Evolutionary conservation across 1,140 invertebrate species (phyloP).

Genomic region (Nebria ingens): DNA sequence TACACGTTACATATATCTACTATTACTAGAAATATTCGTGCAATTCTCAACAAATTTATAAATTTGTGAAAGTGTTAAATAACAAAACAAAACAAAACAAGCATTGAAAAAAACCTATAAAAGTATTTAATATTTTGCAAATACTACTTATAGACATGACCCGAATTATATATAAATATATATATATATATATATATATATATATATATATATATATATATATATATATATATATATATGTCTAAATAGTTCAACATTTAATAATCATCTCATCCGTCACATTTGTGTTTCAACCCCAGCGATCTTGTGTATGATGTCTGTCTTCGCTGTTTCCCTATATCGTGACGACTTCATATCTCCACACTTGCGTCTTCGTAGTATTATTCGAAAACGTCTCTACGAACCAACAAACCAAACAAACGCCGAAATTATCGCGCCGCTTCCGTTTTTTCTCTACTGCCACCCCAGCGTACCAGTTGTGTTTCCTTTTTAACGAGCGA

Average conservation of each 20-base stretch:
- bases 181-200: too few relatives aligned
- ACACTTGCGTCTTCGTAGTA: neutral
- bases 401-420: neutral
- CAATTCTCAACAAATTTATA: neutral
- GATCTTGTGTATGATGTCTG: neutral
- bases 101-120: neutral
- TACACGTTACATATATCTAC: neutral
- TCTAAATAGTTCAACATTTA: too few relatives aligned
- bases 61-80: neutral
- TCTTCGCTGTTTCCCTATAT: neutral
- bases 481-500: conserved; percentile 5
- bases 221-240: neutral
- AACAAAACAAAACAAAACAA: neutral
- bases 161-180: too few relatives aligned
- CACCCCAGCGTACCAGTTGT: neutral
- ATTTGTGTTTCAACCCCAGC: neutral
- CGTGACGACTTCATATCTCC: neutral
- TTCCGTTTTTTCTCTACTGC: neutral
- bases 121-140: too few relatives aligned
- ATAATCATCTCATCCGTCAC: neutral
- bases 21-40: neutral
- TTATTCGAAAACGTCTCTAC: neutral
- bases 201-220: too few relatives aligned
- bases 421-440: neutral
- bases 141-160: too few relatives aligned